These are phyloP conservation scores for Ceryle rudis DNA, from an alignment of 2,797 vertebrate genomes.

Conservation along the genomic window DNA sequence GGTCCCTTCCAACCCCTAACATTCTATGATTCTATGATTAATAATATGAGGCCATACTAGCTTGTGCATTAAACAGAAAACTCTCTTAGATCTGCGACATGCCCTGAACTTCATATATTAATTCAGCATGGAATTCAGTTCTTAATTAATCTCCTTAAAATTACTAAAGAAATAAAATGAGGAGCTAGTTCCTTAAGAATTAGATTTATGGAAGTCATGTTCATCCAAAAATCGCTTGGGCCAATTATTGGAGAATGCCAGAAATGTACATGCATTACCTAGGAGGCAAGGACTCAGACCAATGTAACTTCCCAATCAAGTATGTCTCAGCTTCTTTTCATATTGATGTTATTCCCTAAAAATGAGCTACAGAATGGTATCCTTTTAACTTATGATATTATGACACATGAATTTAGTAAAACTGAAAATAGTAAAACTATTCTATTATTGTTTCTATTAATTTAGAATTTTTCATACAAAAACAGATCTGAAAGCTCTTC, in stretches of 20 bases:
- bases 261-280: not conserved
- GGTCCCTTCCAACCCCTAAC: no score
- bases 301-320: not conserved
- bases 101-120: not conserved
- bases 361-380: not conserved
- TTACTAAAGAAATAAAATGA: not conserved
- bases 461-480: no score
- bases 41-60: rapidly evolving
- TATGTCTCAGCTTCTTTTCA: not conserved
- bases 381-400: not conserved
- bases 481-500: not conserved
- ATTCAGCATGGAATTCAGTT: not conserved
- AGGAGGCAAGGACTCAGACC: not conserved
- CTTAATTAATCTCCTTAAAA: not conserved
- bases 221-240: not conserved
- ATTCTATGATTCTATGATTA: not conserved
- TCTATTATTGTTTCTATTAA: no score
- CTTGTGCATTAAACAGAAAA: not conserved
- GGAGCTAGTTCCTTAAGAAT: not conserved
- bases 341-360: not conserved
- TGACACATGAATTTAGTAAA: no score
- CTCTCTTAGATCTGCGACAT: not conserved
- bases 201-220: not conserved
- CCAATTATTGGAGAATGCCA: not conserved
- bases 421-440: no score